Base-by-base conservation (phyloP, 2,113 vertebrate species). In the Benitochromis conjunctus region DNA sequence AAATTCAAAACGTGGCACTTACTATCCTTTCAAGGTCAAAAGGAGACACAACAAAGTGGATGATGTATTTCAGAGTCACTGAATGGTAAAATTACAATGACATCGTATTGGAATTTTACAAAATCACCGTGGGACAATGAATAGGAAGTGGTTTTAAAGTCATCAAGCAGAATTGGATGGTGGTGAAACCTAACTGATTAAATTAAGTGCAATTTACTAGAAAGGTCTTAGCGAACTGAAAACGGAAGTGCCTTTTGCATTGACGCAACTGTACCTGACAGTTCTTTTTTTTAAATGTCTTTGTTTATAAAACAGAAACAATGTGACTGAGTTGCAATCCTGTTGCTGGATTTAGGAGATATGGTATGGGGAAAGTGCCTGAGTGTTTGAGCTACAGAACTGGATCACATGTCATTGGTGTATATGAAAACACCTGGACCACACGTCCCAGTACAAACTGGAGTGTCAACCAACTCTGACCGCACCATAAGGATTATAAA, bases 131-230 rank as follows among this genome's bases (percentile, higher is more conserved):
- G 34, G 78, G 84, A 89, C 81, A 76, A 54, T 31, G 31, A 84
- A 74, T 53, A 54, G 46, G 31, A 87, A 77, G 82, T 86, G 66
- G 81, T 86, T 90, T 53, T 79, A 24, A 89, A 88, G 66, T 85
- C 57, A 80, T 78, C 57, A 24, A 55, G 79, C 36, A 53, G 76
- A 81, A 69, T 82, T 62, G 24, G 80, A 78, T 64, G 56, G 53
- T 80, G 53, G 78, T 58, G 46, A 83, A 91, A 82, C 64, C 24
- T 57, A 86, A 90, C 77, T 89, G 83, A 92, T 91, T 86, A 77
- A 94, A 93, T 83, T 34, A 94, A 93, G 94, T 95, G 95, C 95
- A 96, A 95, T 95, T 51, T 36, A 90, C 36, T 82, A 79, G 77
- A 87, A 79, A 60, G 86, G 90, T 92, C 85, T 91, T 83, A 77